Conservation (phyloP, 2,888 invertebrate species). For the Hydroisotoma schaefferi region DNA sequence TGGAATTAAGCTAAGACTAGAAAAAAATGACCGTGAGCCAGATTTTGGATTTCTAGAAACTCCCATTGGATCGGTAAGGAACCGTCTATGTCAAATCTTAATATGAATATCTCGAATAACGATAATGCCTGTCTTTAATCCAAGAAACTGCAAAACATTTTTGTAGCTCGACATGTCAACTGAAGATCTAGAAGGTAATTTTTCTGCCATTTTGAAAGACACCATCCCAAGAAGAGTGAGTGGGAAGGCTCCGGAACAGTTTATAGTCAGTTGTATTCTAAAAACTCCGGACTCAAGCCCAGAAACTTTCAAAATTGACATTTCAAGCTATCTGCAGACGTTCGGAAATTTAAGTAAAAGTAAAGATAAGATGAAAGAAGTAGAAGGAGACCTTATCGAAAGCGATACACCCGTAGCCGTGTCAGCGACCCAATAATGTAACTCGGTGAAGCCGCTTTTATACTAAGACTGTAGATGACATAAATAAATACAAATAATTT, state of each 20-base stretch:
- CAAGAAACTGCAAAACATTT: neutral
- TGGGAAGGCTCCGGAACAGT: conserved; percentile 51
- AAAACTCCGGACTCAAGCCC: conserved; percentile 57
- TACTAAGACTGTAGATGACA: no score
- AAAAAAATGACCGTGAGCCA: conserved; percentile 63
- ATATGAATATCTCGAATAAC: no score
- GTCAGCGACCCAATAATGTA: no score
- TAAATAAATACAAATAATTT: no score
- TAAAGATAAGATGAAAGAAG: no score
- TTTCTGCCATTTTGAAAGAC: conserved; percentile 63
- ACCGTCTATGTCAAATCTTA: no score
- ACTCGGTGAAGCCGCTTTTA: no score
- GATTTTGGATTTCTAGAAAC: conserved; percentile 68
- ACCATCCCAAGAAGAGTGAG: conserved; percentile 31
- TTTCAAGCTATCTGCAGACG: no score
- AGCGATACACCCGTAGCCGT: no score
- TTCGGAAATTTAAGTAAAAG: no score
- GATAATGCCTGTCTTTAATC: neutral
- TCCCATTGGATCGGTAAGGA: conserved; percentile 65
- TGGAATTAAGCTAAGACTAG: conserved; percentile 67
- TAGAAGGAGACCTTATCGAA: no score
- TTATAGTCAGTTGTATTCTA: conserved; percentile 63
- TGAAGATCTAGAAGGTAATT: conserved; percentile 68
- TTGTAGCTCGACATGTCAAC: conserved; percentile 69
- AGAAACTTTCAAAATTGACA: conserved; percentile 67